Conservation (phyloP, 1,140 invertebrate genomes). For the Pogonomyrmex californicus region DNA sequence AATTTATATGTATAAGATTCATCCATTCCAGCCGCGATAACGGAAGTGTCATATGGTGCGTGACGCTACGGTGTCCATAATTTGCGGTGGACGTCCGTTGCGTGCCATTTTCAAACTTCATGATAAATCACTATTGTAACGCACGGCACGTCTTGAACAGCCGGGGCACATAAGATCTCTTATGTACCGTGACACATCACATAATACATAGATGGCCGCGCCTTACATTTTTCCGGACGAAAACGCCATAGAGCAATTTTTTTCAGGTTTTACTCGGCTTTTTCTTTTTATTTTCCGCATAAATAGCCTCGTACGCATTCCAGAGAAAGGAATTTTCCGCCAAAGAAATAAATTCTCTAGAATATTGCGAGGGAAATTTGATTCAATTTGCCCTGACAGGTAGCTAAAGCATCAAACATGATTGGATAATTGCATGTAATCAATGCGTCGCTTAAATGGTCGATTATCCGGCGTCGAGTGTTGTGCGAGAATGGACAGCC, state of each 20-base stretch:
- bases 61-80: not conserved
- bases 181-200: conserved; percentile 23
- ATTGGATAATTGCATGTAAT: conserved; percentile 51
- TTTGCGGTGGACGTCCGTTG: not conserved
- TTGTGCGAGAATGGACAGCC: conserved; percentile 9
- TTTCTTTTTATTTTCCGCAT: conserved; percentile 29
- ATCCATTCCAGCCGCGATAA: not conserved
- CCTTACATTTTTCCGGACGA: not conserved
- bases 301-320: not conserved
- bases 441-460: conserved; percentile 25
- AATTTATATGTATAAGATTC: conserved; percentile 43
- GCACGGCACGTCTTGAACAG: conserved; percentile 34
- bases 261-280: not conserved
- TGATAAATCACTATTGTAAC: conserved; percentile 51
- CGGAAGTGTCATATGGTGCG: not conserved
- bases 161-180: conserved; percentile 39
- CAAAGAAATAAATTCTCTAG: not conserved
- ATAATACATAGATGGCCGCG: not conserved
- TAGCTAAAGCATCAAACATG: conserved; percentile 3
- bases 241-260: not conserved
- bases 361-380: not conserved
- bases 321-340: not conserved
- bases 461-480: conserved; percentile 18
- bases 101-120: conserved; percentile 42
- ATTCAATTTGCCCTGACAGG: conserved; percentile 12